Percentiles rank a stretch among this genome's conserved stretches.
Conservation (phyloP, 2,888 invertebrate species). For the Gari tellinella region DNA sequence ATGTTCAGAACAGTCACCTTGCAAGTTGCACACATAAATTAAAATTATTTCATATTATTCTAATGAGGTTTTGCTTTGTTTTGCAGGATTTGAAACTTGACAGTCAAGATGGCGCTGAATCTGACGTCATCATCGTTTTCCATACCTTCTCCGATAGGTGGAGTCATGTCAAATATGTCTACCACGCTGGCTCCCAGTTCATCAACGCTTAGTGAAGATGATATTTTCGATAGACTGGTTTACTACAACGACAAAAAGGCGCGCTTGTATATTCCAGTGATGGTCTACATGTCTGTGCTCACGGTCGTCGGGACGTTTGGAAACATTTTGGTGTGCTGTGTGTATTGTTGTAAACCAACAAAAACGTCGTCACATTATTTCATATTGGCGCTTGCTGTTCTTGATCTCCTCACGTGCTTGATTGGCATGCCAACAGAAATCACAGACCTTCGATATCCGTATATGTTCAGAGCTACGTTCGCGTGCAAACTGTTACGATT, state of each 20-base stretch:
- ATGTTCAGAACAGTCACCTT: too few species aligned
- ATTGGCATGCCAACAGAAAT: slow-evolving; percentile 80
- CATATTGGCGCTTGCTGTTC: slow-evolving; percentile 74
- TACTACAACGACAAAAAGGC: slow-evolving; percentile 74
- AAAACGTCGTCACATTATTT: slow-evolving; percentile 79
- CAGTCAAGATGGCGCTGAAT: too few species aligned
- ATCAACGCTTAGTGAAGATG: slow-evolving; percentile 28
- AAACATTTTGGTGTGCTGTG: slow-evolving; percentile 75
- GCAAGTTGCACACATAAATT: too few species aligned
- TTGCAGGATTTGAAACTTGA: too few species aligned
- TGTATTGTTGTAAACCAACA: slow-evolving; percentile 71
- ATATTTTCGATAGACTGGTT: slow-evolving; percentile 25
- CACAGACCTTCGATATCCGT: slow-evolving; percentile 77
- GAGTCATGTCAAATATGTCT: too few species aligned
- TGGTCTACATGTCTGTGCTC: slow-evolving; percentile 73
- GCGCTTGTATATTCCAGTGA: slow-evolving; percentile 75
- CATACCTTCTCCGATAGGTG: too few species aligned
- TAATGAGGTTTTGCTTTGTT: too few species aligned
- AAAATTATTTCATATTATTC: too few species aligned
- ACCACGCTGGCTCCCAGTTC: slow-evolving; percentile 11
- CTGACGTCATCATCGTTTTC: too few species aligned
- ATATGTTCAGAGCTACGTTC: slow-evolving; percentile 75
- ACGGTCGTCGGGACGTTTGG: slow-evolving; percentile 75
- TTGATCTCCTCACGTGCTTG: slow-evolving; percentile 79
- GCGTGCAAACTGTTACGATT: slow-evolving; percentile 79